Conservation (phyloP, 2,797 vertebrate species). For the Anguilla pacifica region DNA sequence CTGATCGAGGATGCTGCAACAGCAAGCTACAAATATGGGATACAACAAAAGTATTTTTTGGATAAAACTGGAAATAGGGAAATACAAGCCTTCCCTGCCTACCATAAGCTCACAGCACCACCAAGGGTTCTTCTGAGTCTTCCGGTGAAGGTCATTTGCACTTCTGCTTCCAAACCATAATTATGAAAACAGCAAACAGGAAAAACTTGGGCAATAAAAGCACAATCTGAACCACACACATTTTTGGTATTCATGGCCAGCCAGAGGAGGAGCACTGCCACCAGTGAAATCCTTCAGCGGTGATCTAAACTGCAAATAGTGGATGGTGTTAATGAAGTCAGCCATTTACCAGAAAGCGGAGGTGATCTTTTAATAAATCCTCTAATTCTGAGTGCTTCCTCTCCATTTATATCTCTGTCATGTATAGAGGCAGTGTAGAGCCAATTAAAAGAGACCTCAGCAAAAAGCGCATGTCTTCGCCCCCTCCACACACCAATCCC, state of each 20-base stretch:
- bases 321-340: slow-evolving; percentile 61
- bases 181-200: neutral
- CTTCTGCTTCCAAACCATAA: neutral
- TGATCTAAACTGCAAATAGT: slow-evolving; percentile 52
- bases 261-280: neutral
- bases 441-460: neutral
- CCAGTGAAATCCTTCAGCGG: slow-evolving; percentile 3
- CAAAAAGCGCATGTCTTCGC: slow-evolving; percentile 39
- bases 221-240: neutral
- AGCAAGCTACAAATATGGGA: neutral
- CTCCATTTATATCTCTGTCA: slow-evolving; percentile 42
- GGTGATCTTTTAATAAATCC: slow-evolving; percentile 26
- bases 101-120: neutral
- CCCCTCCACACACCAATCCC: slow-evolving; percentile 42
- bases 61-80: neutral
- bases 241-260: neutral
- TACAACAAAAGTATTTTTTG: no score
- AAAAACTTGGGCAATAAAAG: neutral
- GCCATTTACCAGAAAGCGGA: slow-evolving; percentile 55
- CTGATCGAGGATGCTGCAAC: neutral
- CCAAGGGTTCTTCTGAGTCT: neutral
- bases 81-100: neutral
- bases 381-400: slow-evolving; percentile 53
- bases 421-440: slow-evolving; percentile 58
- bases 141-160: slow-evolving; percentile 3